Evolutionary conservation across 2,888 invertebrate genomes (phyloP), one percentile per base, ranked within the genome.

Genomic region (Drosophila subsilvestris): DNA sequence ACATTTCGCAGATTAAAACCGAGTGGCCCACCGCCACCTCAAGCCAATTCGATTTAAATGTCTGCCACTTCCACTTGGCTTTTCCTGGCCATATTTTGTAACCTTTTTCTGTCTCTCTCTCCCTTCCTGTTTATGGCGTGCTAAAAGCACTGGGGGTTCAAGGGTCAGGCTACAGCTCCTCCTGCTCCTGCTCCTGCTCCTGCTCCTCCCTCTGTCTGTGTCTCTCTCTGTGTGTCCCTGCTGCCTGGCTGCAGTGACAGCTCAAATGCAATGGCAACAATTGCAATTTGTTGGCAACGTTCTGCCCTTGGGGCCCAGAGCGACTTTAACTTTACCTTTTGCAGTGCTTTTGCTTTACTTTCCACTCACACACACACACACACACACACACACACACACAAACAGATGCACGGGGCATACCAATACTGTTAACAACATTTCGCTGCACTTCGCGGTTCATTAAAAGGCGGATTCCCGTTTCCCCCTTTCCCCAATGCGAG

Each of bases 241-340:
- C 25, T 25, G 25, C 25, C 25, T 25, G 25, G 44, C 80, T 81
- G 88, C 90, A 91, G 91, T 91, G 90, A 88, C 90, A 89, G 84
- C 87, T 67, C 82, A 68, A 83, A 84, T 83, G 89, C 89, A 83
- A 88, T 87, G 83, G 89, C 89, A 91, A 92, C 91, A 92, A 91
- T 91, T 92, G 91, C 91, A 91, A 91, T 91, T 92, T 91, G 92
- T 91, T 92, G 90, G 86, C 92, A 89, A 86, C 81, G 57, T 66
- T 66, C 81, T 84, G 82, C 81, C 83, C 85, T 74, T 72, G 85
- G 89, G 89, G 87, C 59, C 81, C 72, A 76, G 54, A 61, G 63
- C 76, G 63, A 63, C 72, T 62, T 49, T 22, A 59, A 53, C 63
- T 37, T 14, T 37, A 2, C 37, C 37, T 14, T 2, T 25, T 12